Conservation (phyloP, 2,888 invertebrate genomes). For the Nomada ferruginata region DNA sequence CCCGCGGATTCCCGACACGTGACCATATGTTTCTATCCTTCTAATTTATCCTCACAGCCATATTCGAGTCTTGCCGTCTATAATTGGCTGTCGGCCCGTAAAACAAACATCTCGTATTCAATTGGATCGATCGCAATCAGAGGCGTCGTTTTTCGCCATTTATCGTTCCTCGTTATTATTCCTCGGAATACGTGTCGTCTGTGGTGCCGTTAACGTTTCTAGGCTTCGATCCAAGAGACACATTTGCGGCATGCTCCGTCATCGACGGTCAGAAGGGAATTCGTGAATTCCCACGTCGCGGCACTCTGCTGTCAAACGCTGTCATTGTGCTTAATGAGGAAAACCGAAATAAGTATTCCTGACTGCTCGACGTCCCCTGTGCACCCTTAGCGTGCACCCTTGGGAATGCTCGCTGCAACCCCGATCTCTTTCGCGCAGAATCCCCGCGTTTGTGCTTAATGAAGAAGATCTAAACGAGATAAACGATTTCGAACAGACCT, state of each 20-base stretch:
- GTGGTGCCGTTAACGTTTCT: conserved; percentile 35
- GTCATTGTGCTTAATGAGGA: conserved; percentile 73
- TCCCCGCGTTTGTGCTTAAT: conserved; percentile 59
- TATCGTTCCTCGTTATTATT: conserved; percentile 1
- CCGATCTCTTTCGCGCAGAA: conserved; percentile 47
- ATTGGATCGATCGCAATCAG: conserved; percentile 29
- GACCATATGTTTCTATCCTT: conserved; percentile 23
- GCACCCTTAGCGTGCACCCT: conserved; percentile 62
- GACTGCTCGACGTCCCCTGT: conserved; percentile 57
- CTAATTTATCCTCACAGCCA: background rate
- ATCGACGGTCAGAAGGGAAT: background rate
- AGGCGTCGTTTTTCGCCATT: conserved; percentile 1
- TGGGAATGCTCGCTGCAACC: conserved; percentile 51
- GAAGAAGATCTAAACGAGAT: conserved; percentile 72
- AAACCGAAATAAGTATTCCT: conserved; percentile 72
- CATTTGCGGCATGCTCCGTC: conserved; percentile 29
- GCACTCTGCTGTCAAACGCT: conserved; percentile 63
- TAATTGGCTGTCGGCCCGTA: conserved; percentile 21
- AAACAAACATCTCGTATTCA: background rate
- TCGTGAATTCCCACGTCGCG: conserved; percentile 40
- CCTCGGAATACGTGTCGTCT: background rate
- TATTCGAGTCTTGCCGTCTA: background rate
- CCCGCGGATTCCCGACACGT: conserved; percentile 21
- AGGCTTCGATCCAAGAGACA: conserved; percentile 41
- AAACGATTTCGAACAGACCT: conserved; percentile 45